Evolutionary conservation across 2,888 invertebrate genomes (phyloP), one percentile per base, ranked within the genome.

Genomic region (Dasysyrphus tricinctus): DNA sequence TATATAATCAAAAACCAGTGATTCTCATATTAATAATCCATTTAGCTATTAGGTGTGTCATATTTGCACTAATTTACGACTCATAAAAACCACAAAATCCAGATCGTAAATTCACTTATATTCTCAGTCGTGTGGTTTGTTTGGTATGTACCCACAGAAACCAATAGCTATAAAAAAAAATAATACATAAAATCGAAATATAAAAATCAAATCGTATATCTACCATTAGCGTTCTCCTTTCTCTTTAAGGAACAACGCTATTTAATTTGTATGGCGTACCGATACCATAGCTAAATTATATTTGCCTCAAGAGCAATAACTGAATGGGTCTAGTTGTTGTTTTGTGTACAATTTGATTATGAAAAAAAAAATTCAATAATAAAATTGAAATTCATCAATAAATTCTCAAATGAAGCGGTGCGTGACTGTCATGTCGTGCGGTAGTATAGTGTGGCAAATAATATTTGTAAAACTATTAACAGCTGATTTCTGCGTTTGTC

Each of bases 301-400:
- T 24, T 57, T 34, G 44, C 29, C 24, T 49, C 44, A 34, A 39
- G 7, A 54, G 19, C 8, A 57, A 51, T 39, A 3, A 7, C 56
- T 49, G 32, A 12, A 37, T 51, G 5, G 19, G 6, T 0, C 1
- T 57, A 11, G 34, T 34, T 16, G 16, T 16, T 49, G 14, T 42
- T 32, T 29, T 57, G 75, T 70, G 69, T 49, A 69, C 80, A 56
- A 57, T 80, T 80, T 69, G 19, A 72, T 74, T 24, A 24, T 24
- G 24, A 24, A 3, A 37, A 24, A 19, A 59, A 39, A 59, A 39
- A 24, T 0, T 12, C 7, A 79, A 80, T 32, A 70, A 74, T 81
- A 81, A 24, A 24, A 85, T 85, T 85, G 76, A 80, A 85, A 85
- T 80, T 85, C 85, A 85, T 78, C 81, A 80, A 78, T 81, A 81